A percentile compares a stretch with the other conserved stretches of the same genome.
These are phyloP conservation scores for Amphiprion ocellaris DNA, from an alignment of 2,113 vertebrate species.

Conservation along the genomic window DNA sequence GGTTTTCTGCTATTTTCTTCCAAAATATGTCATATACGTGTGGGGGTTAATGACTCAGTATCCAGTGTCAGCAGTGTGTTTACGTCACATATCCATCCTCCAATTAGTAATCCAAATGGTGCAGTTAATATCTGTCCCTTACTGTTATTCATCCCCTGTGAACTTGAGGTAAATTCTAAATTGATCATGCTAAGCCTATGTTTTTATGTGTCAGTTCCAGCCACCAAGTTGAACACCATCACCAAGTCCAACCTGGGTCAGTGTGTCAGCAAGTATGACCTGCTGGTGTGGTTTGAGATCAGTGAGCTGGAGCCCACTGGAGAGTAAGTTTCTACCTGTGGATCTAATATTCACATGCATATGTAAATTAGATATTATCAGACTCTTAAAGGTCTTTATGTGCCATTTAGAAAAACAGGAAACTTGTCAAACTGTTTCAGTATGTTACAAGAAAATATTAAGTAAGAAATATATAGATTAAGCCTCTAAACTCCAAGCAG, in stretches of 20 bases:
- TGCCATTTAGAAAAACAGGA: too few relatives aligned
- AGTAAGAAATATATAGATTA: too few relatives aligned
- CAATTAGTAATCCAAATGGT: neutral
- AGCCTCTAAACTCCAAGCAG: too few relatives aligned
- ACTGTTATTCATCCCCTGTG: neutral
- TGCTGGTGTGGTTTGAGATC: slow-evolving; percentile 99
- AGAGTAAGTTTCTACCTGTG: slow-evolving; percentile 90
- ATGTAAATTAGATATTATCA: neutral
- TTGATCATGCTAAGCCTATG: neutral
- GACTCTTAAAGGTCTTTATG: too few relatives aligned
- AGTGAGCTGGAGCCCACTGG: slow-evolving; percentile 98
- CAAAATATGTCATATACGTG: neutral
- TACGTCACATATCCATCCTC: neutral
- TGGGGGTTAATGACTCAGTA: neutral
- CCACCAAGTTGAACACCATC: slow-evolving; percentile 96
- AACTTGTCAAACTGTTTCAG: too few relatives aligned
- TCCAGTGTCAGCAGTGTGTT: neutral
- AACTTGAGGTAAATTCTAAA: neutral
- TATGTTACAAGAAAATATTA: too few relatives aligned
- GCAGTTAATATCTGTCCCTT: neutral
- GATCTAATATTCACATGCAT: neutral
- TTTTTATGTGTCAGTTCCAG: slow-evolving; percentile 87
- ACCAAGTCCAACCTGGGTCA: slow-evolving; percentile 96
- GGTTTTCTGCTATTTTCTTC: neutral
- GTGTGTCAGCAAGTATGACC: slow-evolving; percentile 97